Evolutionary conservation across 2,113 vertebrate species (phyloP), one percentile per base, ranked within the genome.

Genomic region (Sigmodon hispidus): DNA sequence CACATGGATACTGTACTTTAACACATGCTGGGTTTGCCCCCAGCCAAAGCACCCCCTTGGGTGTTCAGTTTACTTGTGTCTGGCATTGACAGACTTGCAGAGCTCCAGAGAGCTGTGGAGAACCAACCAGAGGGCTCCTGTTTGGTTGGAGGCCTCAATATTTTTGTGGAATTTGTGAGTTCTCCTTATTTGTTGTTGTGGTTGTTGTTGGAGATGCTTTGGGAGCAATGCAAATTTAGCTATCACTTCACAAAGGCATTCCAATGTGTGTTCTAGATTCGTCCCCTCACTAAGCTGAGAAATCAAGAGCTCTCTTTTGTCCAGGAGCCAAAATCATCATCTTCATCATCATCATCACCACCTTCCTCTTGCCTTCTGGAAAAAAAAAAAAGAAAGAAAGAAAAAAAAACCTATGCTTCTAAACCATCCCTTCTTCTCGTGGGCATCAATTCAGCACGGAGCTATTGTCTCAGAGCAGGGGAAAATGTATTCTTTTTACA

Each of bases 381-480:
- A 79, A 92, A 73, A 97, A 96, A 96, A 94, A 96, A 97, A 95
- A n/a, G n/a, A n/a, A n/a, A n/a, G n/a, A n/a, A n/a, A n/a, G 81
- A 92, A 73, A 97, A 96, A 96, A 94, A 96, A 97, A 95, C 98
- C 97, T 75, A 88, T 96, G 95, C 97, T 97, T 97, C 94, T 85
- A 65, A 90, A 96, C 95, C 91, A 98, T 97, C 98, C 97, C 93
- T 97, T 98, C 97, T 97, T 97, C 95, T 97, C 96, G 94, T 89
- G 96, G 97, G 94, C 97, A 97, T 94, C 97, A 79, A 96, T 98
- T 98, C 96, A 96, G 97, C 96, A 96, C 96, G 84, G 94, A 96
- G 97, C 98, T 98, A 98, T 98, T 98, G 98, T 98, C 98, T 98
- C 98, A 98, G 98, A 43, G 92, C 19, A 97, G 95, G 97, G 97